These are phyloP conservation scores for Geotria australis DNA, from an alignment of 2,797 vertebrate genomes.

Conservation along the genomic window DNA sequence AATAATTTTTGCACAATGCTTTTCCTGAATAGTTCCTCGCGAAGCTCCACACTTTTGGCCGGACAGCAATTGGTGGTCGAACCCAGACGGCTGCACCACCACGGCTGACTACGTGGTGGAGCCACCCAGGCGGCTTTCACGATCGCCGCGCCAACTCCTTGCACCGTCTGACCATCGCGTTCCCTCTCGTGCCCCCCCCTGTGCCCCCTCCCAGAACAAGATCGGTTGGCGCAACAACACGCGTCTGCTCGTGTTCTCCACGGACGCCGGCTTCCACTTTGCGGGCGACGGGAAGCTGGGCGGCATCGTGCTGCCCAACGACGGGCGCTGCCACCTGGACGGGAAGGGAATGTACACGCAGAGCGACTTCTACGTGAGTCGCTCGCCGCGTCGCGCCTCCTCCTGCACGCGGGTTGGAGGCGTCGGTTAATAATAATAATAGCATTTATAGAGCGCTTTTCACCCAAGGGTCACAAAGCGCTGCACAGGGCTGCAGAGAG, in stretches of 20 bases:
- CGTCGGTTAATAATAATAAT: no score
- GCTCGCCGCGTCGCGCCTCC: neutral
- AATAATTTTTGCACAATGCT: no score
- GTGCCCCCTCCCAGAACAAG: conserved; percentile 9
- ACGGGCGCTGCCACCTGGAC: conserved; percentile 22
- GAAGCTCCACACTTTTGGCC: no score
- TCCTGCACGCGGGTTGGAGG: no score
- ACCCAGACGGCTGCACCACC: no score
- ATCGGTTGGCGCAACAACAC: conserved; percentile 25
- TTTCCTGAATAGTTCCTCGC: no score
- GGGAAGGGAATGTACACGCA: conserved; percentile 10
- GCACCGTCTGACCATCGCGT: neutral
- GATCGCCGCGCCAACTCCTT: neutral
- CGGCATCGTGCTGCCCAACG: conserved; percentile 18
- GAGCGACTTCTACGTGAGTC: conserved; percentile 17
- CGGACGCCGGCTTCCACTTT: conserved; percentile 27
- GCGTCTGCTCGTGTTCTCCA: conserved; percentile 25
- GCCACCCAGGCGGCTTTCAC: neutral
- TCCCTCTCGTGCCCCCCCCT: neutral
- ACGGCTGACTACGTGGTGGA: no score
- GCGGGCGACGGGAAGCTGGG: conserved; percentile 29
- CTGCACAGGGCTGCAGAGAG: no score
- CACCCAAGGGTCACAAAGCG: no score
- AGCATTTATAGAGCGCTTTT: no score
- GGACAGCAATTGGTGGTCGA: no score